These are phyloP conservation scores for Drosophila obscura DNA, from an alignment of 1,140 invertebrate genomes.

Conservation along the genomic window DNA sequence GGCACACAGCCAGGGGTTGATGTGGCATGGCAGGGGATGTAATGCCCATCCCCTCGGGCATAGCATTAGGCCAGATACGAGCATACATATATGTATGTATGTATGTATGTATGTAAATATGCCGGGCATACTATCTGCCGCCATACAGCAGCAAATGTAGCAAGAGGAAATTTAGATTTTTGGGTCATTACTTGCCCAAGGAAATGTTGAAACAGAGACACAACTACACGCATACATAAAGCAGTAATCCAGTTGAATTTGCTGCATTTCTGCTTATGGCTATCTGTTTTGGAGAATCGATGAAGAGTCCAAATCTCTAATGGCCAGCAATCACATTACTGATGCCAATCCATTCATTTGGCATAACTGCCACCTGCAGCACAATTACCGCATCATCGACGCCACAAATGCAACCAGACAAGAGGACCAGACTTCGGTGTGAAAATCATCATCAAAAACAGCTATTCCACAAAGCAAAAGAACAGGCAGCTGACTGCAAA, in stretches of 20 bases:
- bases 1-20: conserved; percentile 46
- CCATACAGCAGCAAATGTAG: conserved; percentile 53
- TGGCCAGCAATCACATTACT: neutral
- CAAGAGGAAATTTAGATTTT: conserved; percentile 57
- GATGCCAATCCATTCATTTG: conserved; percentile 34
- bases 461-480: conserved; percentile 32
- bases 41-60: conserved; percentile 21
- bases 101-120: conserved; percentile 39
- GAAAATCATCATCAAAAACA: conserved; percentile 55
- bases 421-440: conserved; percentile 42
- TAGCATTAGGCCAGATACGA: conserved; percentile 56
- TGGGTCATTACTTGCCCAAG: conserved; percentile 62
- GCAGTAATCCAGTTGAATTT: no score
- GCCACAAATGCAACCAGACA: conserved; percentile 24
- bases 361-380: conserved; percentile 57
- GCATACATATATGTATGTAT: conserved; percentile 34
- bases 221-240: no score
- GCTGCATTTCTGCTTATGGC: no score
- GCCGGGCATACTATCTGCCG: conserved; percentile 3
- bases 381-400: conserved; percentile 56
- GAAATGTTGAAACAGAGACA: conserved; percentile 16
- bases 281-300: no score
- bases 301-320: no score
- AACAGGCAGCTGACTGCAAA: conserved; percentile 6
- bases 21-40: neutral